Evolutionary conservation across 2,888 invertebrate genomes (phyloP), one percentile per base, ranked within the genome.

Genomic region (Sericinus montela): DNA sequence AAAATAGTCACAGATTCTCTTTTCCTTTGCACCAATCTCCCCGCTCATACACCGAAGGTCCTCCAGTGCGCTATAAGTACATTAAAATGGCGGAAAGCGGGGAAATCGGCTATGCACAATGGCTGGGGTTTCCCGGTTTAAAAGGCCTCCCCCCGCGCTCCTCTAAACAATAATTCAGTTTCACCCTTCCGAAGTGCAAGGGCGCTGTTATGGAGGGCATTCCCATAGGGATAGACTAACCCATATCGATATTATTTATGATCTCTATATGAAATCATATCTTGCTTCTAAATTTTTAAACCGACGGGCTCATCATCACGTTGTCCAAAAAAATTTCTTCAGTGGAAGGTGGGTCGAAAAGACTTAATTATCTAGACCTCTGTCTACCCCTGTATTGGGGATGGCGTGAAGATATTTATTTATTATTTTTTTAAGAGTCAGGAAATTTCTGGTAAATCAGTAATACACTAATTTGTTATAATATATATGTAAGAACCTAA

Each of bases 121-220:
- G 74, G 75, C 74, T 75, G 82, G 88, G 85, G 87, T 87, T 89
- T 87, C 86, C 89, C 86, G 80, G 76, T 84, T 87, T 86, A 85
- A 86, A 86, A 81, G 77, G 60, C 63, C 59, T 59, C 57, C 62
- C 62, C 63, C 68, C 68, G 64, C 59, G 58, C 71, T 75, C 82
- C 79, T 78, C 77, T 83, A 82, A 85, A 87, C 88, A 86, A 88
- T 88, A 88, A 88, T 87, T 88, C 85, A 87, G 80, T 79, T 85
- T 84, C 78, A 86, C 87, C 87, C 87, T 83, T 81, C 80, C 82
- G 80, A 86, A 87, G 88, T 87, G 88, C 87, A 87, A 88, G 87
- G 88, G 87, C 87, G 84, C 86, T 84, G 80, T 86, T 77, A 81
- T 72, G 55, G 77, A 74, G 82, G 84, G 81, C 78, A 72, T 55